Percentiles rank a stretch among this genome's conserved stretches.
phyloP scores from a whole-genome alignment of 1,140 invertebrate species.

The Phthorimaea operculella region DNA sequence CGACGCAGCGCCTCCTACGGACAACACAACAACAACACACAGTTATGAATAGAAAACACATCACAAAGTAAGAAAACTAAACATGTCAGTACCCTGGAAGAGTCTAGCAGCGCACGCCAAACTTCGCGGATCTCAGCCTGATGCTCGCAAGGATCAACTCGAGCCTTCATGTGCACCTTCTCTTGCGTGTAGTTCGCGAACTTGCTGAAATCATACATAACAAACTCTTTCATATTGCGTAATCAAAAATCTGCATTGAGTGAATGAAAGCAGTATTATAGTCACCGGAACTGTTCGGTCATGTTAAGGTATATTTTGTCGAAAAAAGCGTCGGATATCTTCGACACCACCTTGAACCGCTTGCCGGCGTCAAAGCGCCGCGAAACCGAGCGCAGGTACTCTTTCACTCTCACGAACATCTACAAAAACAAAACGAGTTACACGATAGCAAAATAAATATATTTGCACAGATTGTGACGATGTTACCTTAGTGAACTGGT shows the following conservation, averaged over 20 bases:
- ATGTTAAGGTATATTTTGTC: constrained; percentile 25
- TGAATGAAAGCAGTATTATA: too few relatives aligned
- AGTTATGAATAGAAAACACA: too few relatives aligned
- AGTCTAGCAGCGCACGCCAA: constrained; percentile 19
- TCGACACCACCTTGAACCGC: constrained; percentile 17
- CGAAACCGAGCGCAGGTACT: constrained; percentile 5
- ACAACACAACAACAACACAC: background rate
- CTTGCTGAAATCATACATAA: constrained; percentile 7
- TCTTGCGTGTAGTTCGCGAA: constrained; percentile 13
- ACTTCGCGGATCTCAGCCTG: constrained; percentile 19
- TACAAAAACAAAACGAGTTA: constrained; percentile 7
- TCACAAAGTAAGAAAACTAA: too few relatives aligned
- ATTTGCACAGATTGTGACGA: background rate
- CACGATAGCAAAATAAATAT: constrained; percentile 3
- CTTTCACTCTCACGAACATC: constrained; percentile 19
- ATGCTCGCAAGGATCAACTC: constrained; percentile 16
- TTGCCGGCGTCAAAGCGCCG: background rate
- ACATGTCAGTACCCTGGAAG: constrained; percentile 5
- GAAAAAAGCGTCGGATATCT: constrained; percentile 18
- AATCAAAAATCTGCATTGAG: too few relatives aligned
- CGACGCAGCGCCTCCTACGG: constrained; percentile 7
- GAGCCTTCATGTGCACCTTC: constrained; percentile 5
- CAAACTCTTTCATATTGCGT: too few relatives aligned
- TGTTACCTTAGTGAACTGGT: constrained; percentile 25
- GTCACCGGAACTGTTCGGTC: constrained; percentile 24